These are phyloP conservation scores for Hiodon tergisus DNA, from an alignment of 2,113 vertebrate species.

Conservation along the genomic window DNA sequence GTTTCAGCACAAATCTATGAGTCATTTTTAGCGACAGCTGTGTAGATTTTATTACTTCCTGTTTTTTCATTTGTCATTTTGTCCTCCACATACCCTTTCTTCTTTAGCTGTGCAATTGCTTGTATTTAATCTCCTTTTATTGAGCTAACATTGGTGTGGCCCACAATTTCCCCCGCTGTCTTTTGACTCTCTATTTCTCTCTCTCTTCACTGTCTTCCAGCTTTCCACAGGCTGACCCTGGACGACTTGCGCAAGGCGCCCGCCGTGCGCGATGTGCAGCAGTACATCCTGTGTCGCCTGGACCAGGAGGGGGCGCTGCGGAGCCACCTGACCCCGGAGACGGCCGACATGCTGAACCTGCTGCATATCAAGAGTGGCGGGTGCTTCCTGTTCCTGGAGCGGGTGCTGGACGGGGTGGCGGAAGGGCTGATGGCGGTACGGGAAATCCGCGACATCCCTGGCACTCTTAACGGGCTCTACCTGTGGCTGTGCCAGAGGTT, in stretches of 20 bases:
- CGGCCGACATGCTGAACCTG: slow-evolving; percentile 71
- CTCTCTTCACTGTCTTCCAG: slow-evolving; percentile 41
- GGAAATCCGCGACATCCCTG: slow-evolving; percentile 72
- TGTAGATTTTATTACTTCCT: not conserved
- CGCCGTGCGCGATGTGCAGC: slow-evolving; percentile 65
- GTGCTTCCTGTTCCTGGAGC: slow-evolving; percentile 73
- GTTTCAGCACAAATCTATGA: not conserved
- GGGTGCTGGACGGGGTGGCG: slow-evolving; percentile 66
- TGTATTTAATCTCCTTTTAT: not conserved
- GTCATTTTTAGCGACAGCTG: not conserved
- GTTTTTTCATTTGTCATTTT: not conserved
- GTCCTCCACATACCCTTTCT: not conserved
- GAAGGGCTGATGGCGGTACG: slow-evolving; percentile 57
- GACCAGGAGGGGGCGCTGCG: slow-evolving; percentile 62
- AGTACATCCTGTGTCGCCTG: slow-evolving; percentile 71
- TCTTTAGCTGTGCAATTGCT: not conserved
- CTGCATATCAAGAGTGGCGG: slow-evolving; percentile 76
- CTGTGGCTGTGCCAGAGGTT: slow-evolving; percentile 75
- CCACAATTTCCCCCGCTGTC: not conserved
- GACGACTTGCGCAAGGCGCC: slow-evolving; percentile 69
- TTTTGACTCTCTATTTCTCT: not conserved
- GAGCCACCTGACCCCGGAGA: slow-evolving; percentile 66
- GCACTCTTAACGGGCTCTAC: slow-evolving; percentile 73
- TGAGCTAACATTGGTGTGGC: not conserved
- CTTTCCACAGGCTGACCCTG: slow-evolving; percentile 64